phyloP scores from a whole-genome alignment of 2,113 vertebrate genomes.

The Solea senegalensis region DNA sequence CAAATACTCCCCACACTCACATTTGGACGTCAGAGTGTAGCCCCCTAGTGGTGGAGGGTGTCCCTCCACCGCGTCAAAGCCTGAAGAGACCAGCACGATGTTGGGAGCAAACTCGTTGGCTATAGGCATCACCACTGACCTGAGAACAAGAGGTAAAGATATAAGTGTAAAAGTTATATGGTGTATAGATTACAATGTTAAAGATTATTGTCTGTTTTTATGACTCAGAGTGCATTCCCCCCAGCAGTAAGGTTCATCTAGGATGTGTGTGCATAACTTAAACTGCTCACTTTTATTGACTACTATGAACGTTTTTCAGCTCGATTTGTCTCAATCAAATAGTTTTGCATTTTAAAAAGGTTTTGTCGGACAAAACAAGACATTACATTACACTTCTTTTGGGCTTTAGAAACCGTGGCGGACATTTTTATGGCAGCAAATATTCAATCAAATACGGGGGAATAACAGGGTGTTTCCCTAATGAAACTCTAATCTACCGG shows the following conservation, averaged over 20 bases:
- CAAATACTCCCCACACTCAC: slow-evolving; percentile 68
- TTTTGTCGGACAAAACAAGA: neutral
- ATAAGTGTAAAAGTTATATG: neutral
- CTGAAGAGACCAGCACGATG: slow-evolving; percentile 93
- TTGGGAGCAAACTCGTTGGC: slow-evolving; percentile 94
- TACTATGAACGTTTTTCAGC: neutral
- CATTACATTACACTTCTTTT: neutral
- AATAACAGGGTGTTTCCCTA: no score
- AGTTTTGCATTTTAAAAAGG: no score
- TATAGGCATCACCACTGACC: slow-evolving; percentile 95
- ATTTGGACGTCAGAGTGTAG: slow-evolving; percentile 93
- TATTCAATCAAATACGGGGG: neutral
- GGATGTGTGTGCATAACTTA: neutral
- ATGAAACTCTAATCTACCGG: no score
- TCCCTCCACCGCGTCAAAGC: slow-evolving; percentile 95
- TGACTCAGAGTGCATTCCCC: neutral
- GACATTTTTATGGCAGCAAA: neutral
- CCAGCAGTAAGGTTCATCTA: neutral
- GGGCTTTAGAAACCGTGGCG: no score
- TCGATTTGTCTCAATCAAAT: no score
- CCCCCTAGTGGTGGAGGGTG: slow-evolving; percentile 93
- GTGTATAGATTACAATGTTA: neutral
- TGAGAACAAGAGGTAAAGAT: slow-evolving; percentile 53
- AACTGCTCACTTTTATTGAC: neutral
- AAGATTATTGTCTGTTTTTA: neutral